Conservation (phyloP, 2,888 invertebrate genomes). For the Catonia carolina region DNA sequence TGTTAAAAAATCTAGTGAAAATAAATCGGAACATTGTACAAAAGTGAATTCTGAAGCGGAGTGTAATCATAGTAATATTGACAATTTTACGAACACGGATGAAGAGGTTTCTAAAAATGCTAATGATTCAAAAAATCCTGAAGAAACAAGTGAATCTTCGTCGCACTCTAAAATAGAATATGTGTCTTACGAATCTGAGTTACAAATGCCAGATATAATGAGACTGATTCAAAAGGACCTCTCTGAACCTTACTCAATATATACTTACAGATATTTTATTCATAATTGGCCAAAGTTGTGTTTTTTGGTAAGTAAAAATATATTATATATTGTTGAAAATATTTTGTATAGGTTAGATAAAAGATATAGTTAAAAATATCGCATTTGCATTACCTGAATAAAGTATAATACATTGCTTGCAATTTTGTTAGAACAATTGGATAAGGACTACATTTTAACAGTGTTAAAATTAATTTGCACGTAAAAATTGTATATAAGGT, state of each 20-base stretch:
- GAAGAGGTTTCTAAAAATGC: slow-evolving; percentile 3
- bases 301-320: slow-evolving; percentile 65
- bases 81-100: not conserved
- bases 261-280: slow-evolving; percentile 99
- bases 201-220: slow-evolving; percentile 99
- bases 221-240: slow-evolving; percentile 97
- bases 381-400: too few relatives aligned
- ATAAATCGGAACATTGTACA: not conserved
- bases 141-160: slow-evolving; percentile 10
- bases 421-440: too few relatives aligned
- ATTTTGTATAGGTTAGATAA: too few relatives aligned
- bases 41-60: slow-evolving; percentile 1
- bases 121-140: slow-evolving; percentile 5
- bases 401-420: too few relatives aligned
- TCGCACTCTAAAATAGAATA: slow-evolving; percentile 45
- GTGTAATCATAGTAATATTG: slow-evolving; percentile 12
- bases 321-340: too few relatives aligned
- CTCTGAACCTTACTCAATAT: slow-evolving; percentile 99
- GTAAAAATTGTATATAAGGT: too few relatives aligned
- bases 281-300: slow-evolving; percentile 99
- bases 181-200: slow-evolving; percentile 84
- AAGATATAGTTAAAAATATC: too few relatives aligned
- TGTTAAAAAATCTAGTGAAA: slow-evolving; percentile 20
- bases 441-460: too few relatives aligned
- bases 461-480: too few relatives aligned